Evolutionary conservation across 2,113 vertebrate species (phyloP).

Genomic region (Cricetomys ansorgei): DNA sequence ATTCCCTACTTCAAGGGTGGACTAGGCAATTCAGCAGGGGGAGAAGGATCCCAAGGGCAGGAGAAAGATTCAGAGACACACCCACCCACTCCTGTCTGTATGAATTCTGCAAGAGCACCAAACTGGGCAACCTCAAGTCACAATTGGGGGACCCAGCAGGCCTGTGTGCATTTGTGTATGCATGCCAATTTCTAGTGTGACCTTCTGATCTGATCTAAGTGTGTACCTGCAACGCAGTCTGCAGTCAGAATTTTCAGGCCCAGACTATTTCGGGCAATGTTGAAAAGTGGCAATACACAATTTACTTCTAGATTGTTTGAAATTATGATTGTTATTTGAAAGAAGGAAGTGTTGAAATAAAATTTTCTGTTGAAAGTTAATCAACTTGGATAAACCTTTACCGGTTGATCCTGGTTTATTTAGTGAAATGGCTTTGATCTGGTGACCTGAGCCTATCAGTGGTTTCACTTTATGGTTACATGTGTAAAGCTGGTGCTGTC

Average conservation of each 20-base stretch:
- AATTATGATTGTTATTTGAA: neutral
- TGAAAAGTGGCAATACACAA: neutral
- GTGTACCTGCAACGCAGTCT: neutral
- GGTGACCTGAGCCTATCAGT: neutral
- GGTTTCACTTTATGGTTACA: neutral
- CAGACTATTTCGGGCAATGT: neutral
- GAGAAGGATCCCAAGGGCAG: too few relatives aligned
- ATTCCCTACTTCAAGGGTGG: too few relatives aligned
- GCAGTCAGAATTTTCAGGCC: neutral
- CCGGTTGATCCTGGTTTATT: neutral
- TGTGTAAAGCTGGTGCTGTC: neutral
- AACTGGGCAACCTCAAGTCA: too few relatives aligned
- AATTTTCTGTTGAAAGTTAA: neutral
- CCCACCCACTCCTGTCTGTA: too few relatives aligned
- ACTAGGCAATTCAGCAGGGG: too few relatives aligned
- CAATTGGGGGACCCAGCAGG: too few relatives aligned
- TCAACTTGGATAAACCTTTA: neutral
- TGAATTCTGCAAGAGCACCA: too few relatives aligned
- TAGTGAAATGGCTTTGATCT: neutral
- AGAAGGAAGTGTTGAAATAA: neutral
- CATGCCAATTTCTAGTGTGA: neutral
- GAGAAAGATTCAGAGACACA: too few relatives aligned
- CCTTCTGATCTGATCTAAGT: neutral
- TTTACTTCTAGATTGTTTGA: neutral
- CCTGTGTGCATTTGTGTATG: neutral